Percentiles rank a stretch among this genome's conserved stretches.
phyloP scores from a whole-genome alignment of 2,888 invertebrate species.

The Parelbella ahira region DNA sequence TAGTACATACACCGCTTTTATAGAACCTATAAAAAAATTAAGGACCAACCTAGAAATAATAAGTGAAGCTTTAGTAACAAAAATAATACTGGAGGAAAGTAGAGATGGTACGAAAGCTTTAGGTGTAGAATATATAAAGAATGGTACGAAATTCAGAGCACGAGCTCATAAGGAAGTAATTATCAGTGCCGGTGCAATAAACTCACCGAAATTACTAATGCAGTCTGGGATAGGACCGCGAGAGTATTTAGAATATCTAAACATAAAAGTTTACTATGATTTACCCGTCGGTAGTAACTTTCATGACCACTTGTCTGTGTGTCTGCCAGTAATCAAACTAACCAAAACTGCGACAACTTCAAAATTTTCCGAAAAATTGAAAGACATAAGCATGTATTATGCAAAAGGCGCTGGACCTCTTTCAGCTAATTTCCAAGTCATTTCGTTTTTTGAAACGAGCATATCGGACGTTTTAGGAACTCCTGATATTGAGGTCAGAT shows the following conservation, averaged over 20 bases:
- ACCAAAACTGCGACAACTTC: conserved; percentile 55
- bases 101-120: conserved; percentile 43
- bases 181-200: conserved; percentile 66
- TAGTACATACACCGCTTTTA: conserved; percentile 66
- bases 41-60: conserved; percentile 59
- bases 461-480: conserved; percentile 62
- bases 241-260: conserved; percentile 69
- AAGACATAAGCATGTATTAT: conserved; percentile 66
- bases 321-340: conserved; percentile 64
- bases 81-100: conserved; percentile 50
- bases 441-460: conserved; percentile 62
- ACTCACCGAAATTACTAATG: conserved; percentile 68
- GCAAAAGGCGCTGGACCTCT: conserved; percentile 63
- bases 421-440: conserved; percentile 69
- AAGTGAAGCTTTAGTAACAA: conserved; percentile 66
- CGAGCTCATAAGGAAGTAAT: conserved; percentile 61
- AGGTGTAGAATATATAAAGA: conserved; percentile 63
- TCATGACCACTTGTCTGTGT: conserved; percentile 71
- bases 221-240: conserved; percentile 69
- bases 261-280: conserved; percentile 52
- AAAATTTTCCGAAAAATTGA: conserved; percentile 62
- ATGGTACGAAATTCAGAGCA: conserved; percentile 58
- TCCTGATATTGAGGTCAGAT: conserved; percentile 68
- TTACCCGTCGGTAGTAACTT: conserved; percentile 69
- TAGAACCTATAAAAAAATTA: conserved; percentile 63